Base-by-base conservation (phyloP, 2,113 vertebrate genomes). In the Balaeniceps rex region DNA sequence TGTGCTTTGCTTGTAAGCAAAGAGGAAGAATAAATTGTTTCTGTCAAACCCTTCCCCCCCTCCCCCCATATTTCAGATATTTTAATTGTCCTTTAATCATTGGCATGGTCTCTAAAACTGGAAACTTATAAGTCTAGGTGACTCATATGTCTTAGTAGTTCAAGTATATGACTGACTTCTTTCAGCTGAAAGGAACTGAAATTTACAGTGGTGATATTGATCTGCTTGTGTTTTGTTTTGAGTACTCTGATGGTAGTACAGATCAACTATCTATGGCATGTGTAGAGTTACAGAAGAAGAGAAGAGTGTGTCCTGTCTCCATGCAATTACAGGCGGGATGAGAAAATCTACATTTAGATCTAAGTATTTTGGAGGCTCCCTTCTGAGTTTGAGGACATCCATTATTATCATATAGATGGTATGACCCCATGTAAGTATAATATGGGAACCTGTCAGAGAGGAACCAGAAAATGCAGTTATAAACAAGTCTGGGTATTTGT, bases 401-500 rank as follows among this genome's bases (percentile, higher is more conserved):
- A 2, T 72, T 90, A 69, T 81, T 75, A 83, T 61, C 42, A 46
- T 40, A 44, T 11, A 65, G 33, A 51, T 78, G 55, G 44, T 82
- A 63, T 90, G 63, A 83, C 55, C 79, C 80, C n/a, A 14, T 82
- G 22, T 52, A 65, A 89, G 57, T 69, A 14, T 44, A 79, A 40
- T 71, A 88, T 36, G 85, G 44, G 70, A 94, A 76, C 85, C 28
- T 80, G n/a, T 57, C 52, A 71, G 81, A 91, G 52, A 61, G 34
- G 36, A 93, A 54, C 74, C 47, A 94, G 74, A 90, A 94, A 95
- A 93, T 93, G 81, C 61, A 91, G 66, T 93, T 82, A 87, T 87
- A 93, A 95, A 57, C 87, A 95, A 90, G 49, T 64, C 44, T 84
- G 34, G 29, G 19, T 80, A 46, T 96, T 87, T 91, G 52, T 64